These are phyloP conservation scores for Dendrocincla fuliginosa DNA, from an alignment of 2,797 vertebrate genomes.

Conservation along the genomic window DNA sequence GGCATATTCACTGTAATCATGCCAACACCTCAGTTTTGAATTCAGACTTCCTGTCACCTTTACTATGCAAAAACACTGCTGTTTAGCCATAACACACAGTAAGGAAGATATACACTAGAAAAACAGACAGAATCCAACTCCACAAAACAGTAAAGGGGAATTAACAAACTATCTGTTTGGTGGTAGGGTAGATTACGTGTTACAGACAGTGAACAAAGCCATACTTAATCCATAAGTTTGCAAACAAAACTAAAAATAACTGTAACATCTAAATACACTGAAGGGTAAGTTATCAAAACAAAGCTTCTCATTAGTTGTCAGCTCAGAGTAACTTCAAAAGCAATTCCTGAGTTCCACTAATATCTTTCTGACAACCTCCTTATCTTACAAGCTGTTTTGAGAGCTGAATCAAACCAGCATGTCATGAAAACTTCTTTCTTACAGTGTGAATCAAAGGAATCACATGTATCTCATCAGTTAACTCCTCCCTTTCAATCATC, in stretches of 20 bases:
- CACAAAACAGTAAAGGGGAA: not conserved
- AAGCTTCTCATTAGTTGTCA: conserved; percentile 14
- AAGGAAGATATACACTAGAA: not conserved
- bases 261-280: not conserved
- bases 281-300: not conserved
- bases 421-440: conserved; percentile 38
- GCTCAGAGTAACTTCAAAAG: conserved; percentile 28
- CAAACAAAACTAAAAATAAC: not conserved
- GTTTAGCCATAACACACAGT: not conserved
- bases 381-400: conserved; percentile 53
- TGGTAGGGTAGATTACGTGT: not conserved
- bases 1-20: not conserved
- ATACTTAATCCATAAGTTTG: not conserved
- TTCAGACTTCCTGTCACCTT: conserved; percentile 23
- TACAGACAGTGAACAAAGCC: not conserved
- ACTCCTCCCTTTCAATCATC: conserved; percentile 39
- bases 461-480: not conserved
- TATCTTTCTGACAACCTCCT: conserved; percentile 45
- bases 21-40: conserved; percentile 7
- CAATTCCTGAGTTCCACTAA: not conserved
- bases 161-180: not conserved
- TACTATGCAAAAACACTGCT: not conserved
- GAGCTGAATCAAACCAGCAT: conserved; percentile 49
- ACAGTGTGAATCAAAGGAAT: conserved; percentile 52
- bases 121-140: not conserved